Conservation (phyloP, 2,888 invertebrate genomes). For the Drosophila cyrtoloma region DNA sequence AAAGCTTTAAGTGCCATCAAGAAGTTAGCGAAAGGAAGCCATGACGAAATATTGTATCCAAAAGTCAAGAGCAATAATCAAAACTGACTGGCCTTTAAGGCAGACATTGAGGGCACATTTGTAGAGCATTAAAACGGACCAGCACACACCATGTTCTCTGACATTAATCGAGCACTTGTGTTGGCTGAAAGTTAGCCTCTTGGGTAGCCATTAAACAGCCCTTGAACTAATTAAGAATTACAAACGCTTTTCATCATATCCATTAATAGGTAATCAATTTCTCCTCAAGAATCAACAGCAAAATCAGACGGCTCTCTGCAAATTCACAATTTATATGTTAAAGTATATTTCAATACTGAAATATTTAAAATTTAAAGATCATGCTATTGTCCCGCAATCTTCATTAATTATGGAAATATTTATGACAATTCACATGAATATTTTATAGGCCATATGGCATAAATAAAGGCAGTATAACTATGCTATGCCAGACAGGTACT, state of each 20-base stretch:
- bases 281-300: not conserved
- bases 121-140: not conserved
- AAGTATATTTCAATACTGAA: not conserved
- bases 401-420: constrained; percentile 48
- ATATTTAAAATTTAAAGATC: not conserved
- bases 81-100: constrained; percentile 38
- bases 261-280: not conserved
- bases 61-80: constrained; percentile 36
- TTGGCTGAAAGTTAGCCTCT: not conserved
- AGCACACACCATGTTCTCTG: not conserved
- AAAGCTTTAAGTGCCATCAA: constrained; percentile 52
- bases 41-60: constrained; percentile 48
- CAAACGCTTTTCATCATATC: not conserved
- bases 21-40: constrained; percentile 47
- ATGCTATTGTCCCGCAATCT: not conserved
- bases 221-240: not conserved
- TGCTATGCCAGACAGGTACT: constrained; percentile 31
- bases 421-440: constrained; percentile 31
- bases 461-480: not conserved
- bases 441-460: constrained; percentile 24
- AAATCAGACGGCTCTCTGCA: not conserved
- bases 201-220: not conserved
- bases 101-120: constrained; percentile 5
- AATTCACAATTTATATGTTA: not conserved
- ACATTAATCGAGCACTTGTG: not conserved